Evolutionary conservation across 2,113 vertebrate genomes (phyloP), one percentile per base, ranked within the genome.

Genomic region (Channa maculata): DNA sequence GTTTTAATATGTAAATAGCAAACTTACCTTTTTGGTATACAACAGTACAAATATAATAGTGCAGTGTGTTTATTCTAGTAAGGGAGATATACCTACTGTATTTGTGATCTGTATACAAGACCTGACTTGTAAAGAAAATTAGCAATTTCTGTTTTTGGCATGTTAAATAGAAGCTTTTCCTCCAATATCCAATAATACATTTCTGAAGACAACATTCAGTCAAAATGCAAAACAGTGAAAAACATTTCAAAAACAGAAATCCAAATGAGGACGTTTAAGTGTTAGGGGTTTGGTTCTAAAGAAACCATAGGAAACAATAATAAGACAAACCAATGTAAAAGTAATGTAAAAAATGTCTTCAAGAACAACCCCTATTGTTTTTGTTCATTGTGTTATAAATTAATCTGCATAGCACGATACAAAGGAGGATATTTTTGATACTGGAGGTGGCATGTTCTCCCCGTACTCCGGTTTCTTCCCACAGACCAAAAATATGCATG

Each of bases 121-220:
- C 11, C 3, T 34, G 8, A 6, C 36, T 36, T 11, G 11, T 44
- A n/a, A 41, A 37, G 41, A 57, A 7, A n/a, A 68, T 5, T 1
- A 39, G 11, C 38, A 38, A 10, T 55, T 61, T 39, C 2, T 58
- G 52, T 12, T 15, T 65, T 75, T 58, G 62, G 38, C 62, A 8
- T 44, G 24, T 13, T 9, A 59, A 58, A 65, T 34, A 54, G 3
- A 24, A 34, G n/a, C 34, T 24, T 24, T 24, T 24, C 24, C 24
- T 10, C 57, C 10, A 8, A n/a, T 39, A 37, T 44, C 13, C 38
- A 15, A 36, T 36, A 14, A 15, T 5, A 9, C 6, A 44, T 51
- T 55, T 48, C 2, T 34, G 8, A 41, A 15, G 15, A 50, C 36
- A 44, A 43, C 36, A 63, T 49, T 4, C 10, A 33, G 38, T 53